A percentile compares a stretch with the other conserved stretches of the same genome.
Evolutionary conservation across 2,113 vertebrate species (phyloP).

Genomic region (Amazona guildingii): DNA sequence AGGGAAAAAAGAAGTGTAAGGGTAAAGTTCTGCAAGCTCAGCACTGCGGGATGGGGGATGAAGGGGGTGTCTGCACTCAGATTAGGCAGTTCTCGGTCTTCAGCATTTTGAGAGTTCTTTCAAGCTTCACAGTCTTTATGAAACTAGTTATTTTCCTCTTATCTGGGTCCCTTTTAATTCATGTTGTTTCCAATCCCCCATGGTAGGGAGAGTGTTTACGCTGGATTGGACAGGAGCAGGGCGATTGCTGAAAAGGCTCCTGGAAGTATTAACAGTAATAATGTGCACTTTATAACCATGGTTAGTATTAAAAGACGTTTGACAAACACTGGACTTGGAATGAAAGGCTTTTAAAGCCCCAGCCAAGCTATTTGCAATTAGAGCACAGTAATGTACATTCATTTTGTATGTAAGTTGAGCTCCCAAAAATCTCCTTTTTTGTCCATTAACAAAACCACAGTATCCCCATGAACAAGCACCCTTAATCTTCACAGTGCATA

Average conservation of each 20-base stretch:
- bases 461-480: neutral
- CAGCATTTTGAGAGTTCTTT: neutral
- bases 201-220: neutral
- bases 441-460: conserved; percentile 45
- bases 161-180: neutral
- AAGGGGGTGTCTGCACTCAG: neutral
- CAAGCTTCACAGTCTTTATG: neutral
- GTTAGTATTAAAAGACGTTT: neutral
- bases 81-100: neutral
- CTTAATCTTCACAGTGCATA: neutral
- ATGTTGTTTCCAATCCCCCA: neutral
- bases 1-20: neutral
- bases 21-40: neutral
- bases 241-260: neutral
- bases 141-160: neutral
- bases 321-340: neutral
- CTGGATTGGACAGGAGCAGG: neutral
- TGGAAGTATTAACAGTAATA: neutral
- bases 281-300: neutral
- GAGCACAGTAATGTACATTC: conserved; percentile 26
- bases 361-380: conserved; percentile 39
- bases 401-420: conserved; percentile 13
- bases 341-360: conserved; percentile 39
- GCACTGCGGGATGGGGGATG: accelerated
- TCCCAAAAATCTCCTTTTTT: conserved; percentile 13